These are phyloP conservation scores for Enteromius argenteus DNA, from an alignment of 2,797 vertebrate species.

Conservation along the genomic window DNA sequence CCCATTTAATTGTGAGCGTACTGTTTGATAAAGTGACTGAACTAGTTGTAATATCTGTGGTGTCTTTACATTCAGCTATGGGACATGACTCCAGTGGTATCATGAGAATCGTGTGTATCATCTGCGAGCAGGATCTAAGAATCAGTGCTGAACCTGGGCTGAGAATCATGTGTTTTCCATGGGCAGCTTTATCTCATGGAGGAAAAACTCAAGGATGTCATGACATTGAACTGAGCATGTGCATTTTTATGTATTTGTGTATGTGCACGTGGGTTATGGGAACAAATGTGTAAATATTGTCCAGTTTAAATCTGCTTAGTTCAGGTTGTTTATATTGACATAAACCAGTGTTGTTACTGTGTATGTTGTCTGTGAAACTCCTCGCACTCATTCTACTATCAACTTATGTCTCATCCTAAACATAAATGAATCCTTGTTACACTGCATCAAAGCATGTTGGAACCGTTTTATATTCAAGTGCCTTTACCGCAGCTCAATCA, in stretches of 20 bases:
- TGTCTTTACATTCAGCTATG: conserved; percentile 83
- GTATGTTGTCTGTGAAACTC: not conserved
- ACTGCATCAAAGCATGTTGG: conserved; percentile 26
- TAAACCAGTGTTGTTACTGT: conserved; percentile 4
- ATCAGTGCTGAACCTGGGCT: not conserved
- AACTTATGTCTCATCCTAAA: conserved; percentile 6
- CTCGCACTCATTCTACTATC: not conserved
- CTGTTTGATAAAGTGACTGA: not conserved
- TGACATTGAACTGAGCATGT: not conserved
- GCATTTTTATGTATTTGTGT: conserved; percentile 25
- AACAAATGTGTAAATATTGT: conserved; percentile 30
- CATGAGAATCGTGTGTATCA: conserved; percentile 77
- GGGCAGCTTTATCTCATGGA: conserved; percentile 2
- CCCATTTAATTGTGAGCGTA: not conserved
- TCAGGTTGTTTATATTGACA: conserved; percentile 28
- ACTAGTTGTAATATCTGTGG: not conserved
- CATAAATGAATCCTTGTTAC: not conserved
- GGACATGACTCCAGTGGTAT: conserved; percentile 98
- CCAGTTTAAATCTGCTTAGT: conserved; percentile 9
- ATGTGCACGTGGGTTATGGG: conserved; percentile 6
- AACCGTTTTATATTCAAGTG: conserved; percentile 27
- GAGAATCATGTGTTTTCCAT: conserved; percentile 7
- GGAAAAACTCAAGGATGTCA: conserved; percentile 19
- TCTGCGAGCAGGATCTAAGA: not conserved
- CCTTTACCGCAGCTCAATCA: conserved; percentile 17